Evolutionary conservation across 1,140 invertebrate species (phyloP).

Genomic region (Acyrthosiphon pisum): DNA sequence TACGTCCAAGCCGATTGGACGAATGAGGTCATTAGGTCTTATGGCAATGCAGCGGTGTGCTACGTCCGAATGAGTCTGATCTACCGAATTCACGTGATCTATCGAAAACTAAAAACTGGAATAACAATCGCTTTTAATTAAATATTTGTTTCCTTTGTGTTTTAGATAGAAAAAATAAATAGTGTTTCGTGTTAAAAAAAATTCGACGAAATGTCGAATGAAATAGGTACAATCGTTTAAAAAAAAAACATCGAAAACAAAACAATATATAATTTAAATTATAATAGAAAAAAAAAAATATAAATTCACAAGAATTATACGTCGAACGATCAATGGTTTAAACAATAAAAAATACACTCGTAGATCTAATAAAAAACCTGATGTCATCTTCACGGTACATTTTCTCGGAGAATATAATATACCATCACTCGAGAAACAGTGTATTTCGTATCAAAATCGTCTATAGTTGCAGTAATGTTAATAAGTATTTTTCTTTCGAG

Average conservation of each 20-base stretch:
- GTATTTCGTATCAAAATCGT: neutral
- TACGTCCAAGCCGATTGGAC: neutral
- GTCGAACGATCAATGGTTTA: neutral
- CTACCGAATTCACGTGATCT: neutral
- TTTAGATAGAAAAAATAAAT: neutral
- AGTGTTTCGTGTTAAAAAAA: neutral
- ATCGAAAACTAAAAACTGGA: neutral
- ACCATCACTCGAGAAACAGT: neutral
- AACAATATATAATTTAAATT: neutral
- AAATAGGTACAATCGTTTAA: no score
- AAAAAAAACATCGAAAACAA: neutral
- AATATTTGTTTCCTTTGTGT: neutral
- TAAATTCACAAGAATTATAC: neutral
- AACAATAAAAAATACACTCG: neutral
- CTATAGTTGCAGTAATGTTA: neutral
- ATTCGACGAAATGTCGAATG: neutral
- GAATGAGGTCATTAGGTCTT: neutral
- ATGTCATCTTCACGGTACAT: neutral
- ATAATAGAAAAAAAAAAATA: neutral
- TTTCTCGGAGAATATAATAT: neutral
- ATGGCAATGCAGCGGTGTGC: neutral
- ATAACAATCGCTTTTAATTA: constrained; percentile 6
- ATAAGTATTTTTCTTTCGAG: neutral
- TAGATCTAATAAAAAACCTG: neutral
- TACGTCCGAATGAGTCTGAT: neutral